Base-by-base conservation (phyloP, 2,888 invertebrate genomes). In the Euplagia quadripunctaria region DNA sequence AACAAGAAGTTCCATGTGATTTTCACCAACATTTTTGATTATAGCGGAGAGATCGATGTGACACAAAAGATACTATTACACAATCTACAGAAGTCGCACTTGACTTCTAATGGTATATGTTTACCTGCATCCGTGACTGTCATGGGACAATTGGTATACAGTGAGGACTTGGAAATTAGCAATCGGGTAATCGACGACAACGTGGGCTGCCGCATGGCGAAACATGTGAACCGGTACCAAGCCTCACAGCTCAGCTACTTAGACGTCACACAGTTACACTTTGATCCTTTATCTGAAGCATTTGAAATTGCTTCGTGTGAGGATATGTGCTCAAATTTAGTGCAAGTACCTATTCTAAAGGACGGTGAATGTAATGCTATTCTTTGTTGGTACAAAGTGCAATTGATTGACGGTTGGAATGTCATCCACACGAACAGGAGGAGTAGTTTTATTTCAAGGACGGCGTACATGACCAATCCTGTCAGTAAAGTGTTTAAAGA, bases 351-450 rank as follows among this genome's bases (percentile, higher is more conserved):
- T 4, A 71, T 72, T 12, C 14, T 42, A 11, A 49, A 72, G 58
- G 78, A 81, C 42, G 80, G 82, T 4, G 69, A 71, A 6, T 74
- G 74, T n/a, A 82, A 74, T 51, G 84, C 79, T 0, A 20, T 85
- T 1, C 55, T 85, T 55, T 82, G 81, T 46, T 85, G 85, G 84
- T 84, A 82, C 65, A 75, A 74, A 42, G 68, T 85, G 3, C 75
- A 75, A 61, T 9, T 85, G 64, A 6, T 85, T n/a, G 75, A 76
- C 4, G 73, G 64, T 5, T 78, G 78, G 46, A 9, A 70, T 4
- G 79, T 65, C 41, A 72, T 83, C 5, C 70, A 68, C 17, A 85
- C 81, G 0, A 70, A 79, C 6, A 74, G 82, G 31, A 63, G 73
- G 31, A 76, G 78, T 58, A 79, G 81, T 64, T 82, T 81, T 17